phyloP scores from a whole-genome alignment of 1,140 invertebrate species.

The Ladona fulva region DNA sequence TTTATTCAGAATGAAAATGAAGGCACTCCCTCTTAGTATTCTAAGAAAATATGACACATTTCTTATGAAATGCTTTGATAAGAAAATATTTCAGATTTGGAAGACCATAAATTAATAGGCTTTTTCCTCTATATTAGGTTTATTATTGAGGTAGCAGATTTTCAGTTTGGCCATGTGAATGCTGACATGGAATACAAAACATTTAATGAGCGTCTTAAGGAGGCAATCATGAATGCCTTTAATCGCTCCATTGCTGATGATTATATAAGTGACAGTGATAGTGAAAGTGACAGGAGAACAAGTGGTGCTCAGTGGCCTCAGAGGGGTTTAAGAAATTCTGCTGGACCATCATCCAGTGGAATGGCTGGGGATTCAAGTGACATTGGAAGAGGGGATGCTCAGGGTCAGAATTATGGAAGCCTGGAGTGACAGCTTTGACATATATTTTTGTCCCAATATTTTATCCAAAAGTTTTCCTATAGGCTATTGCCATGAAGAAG shows the following conservation, averaged over 20 bases:
- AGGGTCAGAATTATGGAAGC: neutral
- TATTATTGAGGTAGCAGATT: slow-evolving; percentile 75
- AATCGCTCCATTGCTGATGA: slow-evolving; percentile 18
- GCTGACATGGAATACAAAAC: slow-evolving; percentile 76
- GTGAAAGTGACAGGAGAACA: neutral
- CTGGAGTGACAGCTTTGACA: neutral
- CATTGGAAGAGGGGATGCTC: neutral
- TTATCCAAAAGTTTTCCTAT: too few species aligned
- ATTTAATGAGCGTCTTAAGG: slow-evolving; percentile 64
- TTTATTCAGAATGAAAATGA: too few species aligned
- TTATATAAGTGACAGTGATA: neutral
- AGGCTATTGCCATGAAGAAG: too few species aligned
- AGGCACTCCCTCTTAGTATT: too few species aligned
- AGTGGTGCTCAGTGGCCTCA: neutral
- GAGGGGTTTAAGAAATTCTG: neutral
- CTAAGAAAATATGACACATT: too few species aligned
- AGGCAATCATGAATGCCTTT: slow-evolving; percentile 57
- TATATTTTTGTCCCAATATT: neutral
- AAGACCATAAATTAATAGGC: too few species aligned
- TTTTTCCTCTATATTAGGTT: slow-evolving; percentile 43
- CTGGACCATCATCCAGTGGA: neutral
- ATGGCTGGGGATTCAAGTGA: neutral
- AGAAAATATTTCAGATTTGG: too few species aligned
- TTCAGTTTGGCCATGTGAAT: slow-evolving; percentile 69
- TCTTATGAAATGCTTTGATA: too few species aligned